Percentiles rank a stretch among this genome's conserved stretches.
Conservation (phyloP, 2,888 invertebrate genomes). For the Mechanitis mazaeus region DNA sequence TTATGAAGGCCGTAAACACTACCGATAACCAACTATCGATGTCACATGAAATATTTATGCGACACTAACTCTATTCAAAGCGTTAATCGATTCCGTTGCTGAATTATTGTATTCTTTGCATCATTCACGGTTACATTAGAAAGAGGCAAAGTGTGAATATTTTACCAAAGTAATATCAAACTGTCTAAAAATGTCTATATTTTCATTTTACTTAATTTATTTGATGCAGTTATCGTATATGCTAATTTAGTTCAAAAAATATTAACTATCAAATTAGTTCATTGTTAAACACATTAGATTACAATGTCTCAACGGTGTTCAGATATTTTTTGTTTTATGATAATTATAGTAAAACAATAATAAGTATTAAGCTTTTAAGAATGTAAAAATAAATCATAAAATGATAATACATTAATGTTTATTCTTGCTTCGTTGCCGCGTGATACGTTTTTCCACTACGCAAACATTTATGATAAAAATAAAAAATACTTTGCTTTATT, state of each 20-base stretch:
- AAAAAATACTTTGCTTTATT: conserved; percentile 62
- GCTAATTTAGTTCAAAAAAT: too few species aligned
- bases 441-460: conserved; percentile 37
- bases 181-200: too few species aligned
- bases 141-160: not conserved
- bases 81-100: conserved; percentile 45
- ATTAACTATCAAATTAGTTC: too few species aligned
- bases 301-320: too few species aligned
- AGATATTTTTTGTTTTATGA: too few species aligned
- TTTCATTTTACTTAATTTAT: too few species aligned
- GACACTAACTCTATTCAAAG: conserved; percentile 49
- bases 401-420: too few species aligned
- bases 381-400: too few species aligned
- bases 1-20: conserved; percentile 58
- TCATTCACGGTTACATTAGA: not conserved
- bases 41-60: conserved; percentile 60
- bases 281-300: too few species aligned
- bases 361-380: too few species aligned
- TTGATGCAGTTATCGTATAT: too few species aligned
- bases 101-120: conserved; percentile 9
- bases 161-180: not conserved
- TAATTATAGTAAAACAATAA: too few species aligned
- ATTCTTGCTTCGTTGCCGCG: conserved; percentile 44
- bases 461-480: conserved; percentile 54
- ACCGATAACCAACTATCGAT: conserved; percentile 55